These are phyloP conservation scores for Sander lucioperca DNA, from an alignment of 2,113 vertebrate species.

Conservation along the genomic window DNA sequence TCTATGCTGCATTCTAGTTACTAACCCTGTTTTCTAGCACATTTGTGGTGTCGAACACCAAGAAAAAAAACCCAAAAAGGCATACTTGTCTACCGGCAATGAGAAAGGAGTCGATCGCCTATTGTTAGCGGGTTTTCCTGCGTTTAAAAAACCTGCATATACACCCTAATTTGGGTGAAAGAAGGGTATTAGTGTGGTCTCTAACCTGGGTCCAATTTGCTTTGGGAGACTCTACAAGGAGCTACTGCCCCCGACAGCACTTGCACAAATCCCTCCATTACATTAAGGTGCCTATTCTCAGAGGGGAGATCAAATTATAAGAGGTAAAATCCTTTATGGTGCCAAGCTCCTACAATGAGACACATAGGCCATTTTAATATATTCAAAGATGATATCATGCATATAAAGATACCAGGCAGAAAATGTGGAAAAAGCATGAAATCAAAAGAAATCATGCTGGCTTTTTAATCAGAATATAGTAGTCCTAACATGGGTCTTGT, in stretches of 20 bases:
- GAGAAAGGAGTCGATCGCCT: too few relatives aligned
- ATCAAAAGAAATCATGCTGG: conserved; percentile 21
- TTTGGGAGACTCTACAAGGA: not conserved
- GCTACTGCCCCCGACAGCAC: not conserved
- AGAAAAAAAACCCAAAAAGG: too few relatives aligned
- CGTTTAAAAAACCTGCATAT: too few relatives aligned
- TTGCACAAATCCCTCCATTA: not conserved
- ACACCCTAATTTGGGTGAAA: too few relatives aligned
- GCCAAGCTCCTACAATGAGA: not conserved
- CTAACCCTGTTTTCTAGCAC: too few relatives aligned
- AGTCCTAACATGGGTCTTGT: not conserved
- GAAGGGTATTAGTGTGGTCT: too few relatives aligned
- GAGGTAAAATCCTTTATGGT: conserved; percentile 32
- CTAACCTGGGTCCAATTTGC: not conserved
- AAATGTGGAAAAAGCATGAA: conserved; percentile 10
- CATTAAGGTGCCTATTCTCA: not conserved
- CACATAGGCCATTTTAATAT: not conserved
- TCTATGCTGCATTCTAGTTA: too few relatives aligned
- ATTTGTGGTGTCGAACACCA: too few relatives aligned
- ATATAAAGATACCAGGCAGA: not conserved
- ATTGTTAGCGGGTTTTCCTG: too few relatives aligned
- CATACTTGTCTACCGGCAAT: too few relatives aligned
- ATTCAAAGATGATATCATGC: conserved; percentile 23
- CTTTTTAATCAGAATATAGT: conserved; percentile 9
- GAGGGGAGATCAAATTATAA: conserved; percentile 9